phyloP scores from a whole-genome alignment of 2,888 invertebrate species.

The Drosophila incognita region DNA sequence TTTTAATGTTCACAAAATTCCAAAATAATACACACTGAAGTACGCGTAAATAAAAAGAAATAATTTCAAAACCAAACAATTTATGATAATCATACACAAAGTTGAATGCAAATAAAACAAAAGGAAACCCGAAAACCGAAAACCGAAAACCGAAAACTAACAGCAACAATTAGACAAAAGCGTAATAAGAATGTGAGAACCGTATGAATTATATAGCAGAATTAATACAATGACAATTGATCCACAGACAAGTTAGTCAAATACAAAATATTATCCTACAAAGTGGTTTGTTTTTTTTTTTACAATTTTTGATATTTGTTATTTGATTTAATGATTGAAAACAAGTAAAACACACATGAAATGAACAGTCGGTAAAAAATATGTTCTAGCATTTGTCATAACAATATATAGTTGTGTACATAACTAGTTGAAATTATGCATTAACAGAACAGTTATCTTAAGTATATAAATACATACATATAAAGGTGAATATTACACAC shows the following conservation, averaged over 20 bases:
- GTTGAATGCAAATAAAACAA: conserved; percentile 38
- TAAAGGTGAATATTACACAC: conserved; percentile 68
- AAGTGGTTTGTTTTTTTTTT: conserved; percentile 37
- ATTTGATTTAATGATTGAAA: conserved; percentile 31
- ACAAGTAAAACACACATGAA: conserved; percentile 22
- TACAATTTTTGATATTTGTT: conserved; percentile 44
- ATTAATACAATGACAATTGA: conserved; percentile 55
- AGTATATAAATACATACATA: conserved; percentile 56
- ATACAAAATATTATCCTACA: conserved; percentile 28
- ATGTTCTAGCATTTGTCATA: conserved; percentile 75
- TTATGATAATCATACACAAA: conserved; percentile 71
- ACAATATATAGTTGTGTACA: conserved; percentile 81
- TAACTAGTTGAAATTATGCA: conserved; percentile 74
- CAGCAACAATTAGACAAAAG: conserved; percentile 58
- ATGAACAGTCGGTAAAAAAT: conserved; percentile 38
- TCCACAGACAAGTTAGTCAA: conserved; percentile 38
- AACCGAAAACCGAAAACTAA: conserved; percentile 40
- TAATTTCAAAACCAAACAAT: conserved; percentile 40
- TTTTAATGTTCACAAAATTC: conserved; percentile 72
- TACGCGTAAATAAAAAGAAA: conserved; percentile 38
- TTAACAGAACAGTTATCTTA: conserved; percentile 62
- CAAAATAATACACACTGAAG: conserved; percentile 46
- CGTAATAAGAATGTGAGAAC: conserved; percentile 46
- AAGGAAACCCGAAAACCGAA: conserved; percentile 15
- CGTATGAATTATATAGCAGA: conserved; percentile 61